phyloP scores from a whole-genome alignment of 2,113 vertebrate genomes.

The Nannospalax galili region DNA sequence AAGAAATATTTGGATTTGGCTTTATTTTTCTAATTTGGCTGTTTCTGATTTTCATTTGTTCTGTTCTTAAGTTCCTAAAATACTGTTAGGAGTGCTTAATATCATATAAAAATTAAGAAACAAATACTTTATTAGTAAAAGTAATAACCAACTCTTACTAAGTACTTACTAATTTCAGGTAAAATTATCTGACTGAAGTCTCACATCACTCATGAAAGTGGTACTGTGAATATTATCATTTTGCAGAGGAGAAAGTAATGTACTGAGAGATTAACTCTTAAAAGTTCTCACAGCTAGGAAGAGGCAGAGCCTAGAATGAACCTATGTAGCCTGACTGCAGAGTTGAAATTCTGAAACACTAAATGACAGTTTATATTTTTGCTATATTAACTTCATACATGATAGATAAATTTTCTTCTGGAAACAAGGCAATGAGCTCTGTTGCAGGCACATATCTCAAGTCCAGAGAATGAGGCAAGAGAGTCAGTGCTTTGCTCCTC shows the following conservation, averaged over 20 bases:
- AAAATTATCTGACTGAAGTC: neutral
- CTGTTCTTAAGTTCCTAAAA: constrained; percentile 35
- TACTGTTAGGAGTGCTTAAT: neutral
- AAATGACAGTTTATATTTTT: constrained; percentile 30
- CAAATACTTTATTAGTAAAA: constrained; percentile 4
- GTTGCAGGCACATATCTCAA: neutral
- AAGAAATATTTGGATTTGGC: constrained; percentile 12
- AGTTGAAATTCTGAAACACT: neutral
- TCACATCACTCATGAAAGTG: neutral
- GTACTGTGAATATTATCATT: neutral
- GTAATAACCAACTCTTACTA: neutral
- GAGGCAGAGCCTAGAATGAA: neutral
- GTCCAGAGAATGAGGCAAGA: neutral
- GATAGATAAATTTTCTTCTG: neutral
- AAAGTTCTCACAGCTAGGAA: neutral
- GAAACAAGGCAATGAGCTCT: neutral
- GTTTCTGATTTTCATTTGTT: constrained; percentile 33
- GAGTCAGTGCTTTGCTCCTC: neutral
- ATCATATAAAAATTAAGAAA: constrained; percentile 9
- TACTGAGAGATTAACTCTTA: constrained; percentile 29
- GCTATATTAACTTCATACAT: neutral
- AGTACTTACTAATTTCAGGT: neutral
- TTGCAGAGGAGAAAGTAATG: constrained; percentile 32
- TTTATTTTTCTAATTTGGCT: constrained; percentile 47
- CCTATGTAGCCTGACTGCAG: neutral